Base-by-base conservation (phyloP, 2,888 invertebrate species). In the Apamea crenata region DNA sequence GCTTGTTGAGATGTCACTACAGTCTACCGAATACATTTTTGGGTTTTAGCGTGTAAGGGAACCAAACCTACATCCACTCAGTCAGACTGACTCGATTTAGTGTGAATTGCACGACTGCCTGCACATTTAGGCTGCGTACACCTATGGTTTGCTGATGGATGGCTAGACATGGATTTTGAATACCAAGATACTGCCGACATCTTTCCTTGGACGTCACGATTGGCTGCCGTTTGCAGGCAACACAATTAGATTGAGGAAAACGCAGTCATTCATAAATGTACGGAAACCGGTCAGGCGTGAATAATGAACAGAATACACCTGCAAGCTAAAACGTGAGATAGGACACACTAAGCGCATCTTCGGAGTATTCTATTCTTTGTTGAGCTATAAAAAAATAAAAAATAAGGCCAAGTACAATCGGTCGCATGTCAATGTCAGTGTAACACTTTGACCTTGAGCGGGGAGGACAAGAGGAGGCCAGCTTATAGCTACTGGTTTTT, bases 221-320 rank as follows among this genome's bases (percentile, higher is more conserved):
- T 25, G 36, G 18, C 2, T 47, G 29, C 25, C 21, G 12, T 65
- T 71, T 16, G 21, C 36, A 21, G 29, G 44, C 53, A 80, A 32
- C 21, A 63, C 18, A 68, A 74, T 44, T 2, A 47, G 18, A 63
- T 68, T 77, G 36, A 83, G 70, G 70, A 67, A 81, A 81, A 81
- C 40, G 7, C 12, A 82, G 8, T 44, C 10, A 76, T 83, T 70
- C 47, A 53, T 71, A 61, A 83, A 59, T 70, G 44, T 66, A 50
- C 25, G 70, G 32, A 81, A 81, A 81, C 77, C 69, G 32, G 81
- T 81, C 50, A 29, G 16, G 36, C n/a, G n/a, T 76, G n/a, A 76
- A 59, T 81, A 61, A 81, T 67, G n/a, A 44, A 40, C 29, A 40
- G 36, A 47, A 12, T 50, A 18, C 16, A 36, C 10, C 6, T 32